Conservation (phyloP, 2,113 vertebrate genomes). For the Brachirus orientalis region DNA sequence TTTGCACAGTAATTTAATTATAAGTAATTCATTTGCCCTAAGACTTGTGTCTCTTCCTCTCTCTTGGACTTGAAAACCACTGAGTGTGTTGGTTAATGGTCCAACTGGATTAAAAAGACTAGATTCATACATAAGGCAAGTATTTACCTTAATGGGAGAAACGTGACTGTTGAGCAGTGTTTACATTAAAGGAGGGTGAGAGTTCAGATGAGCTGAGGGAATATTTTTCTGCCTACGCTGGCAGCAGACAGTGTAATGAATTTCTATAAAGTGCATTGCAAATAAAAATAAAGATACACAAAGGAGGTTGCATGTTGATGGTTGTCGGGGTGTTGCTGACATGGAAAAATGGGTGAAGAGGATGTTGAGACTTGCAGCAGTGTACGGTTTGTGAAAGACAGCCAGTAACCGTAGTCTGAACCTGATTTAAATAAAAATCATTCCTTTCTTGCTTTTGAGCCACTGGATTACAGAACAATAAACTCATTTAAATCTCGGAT, state of each 20-base stretch:
- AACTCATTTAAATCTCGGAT: conserved; percentile 28
- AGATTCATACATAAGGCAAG: conserved; percentile 66
- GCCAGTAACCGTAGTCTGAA: conserved; percentile 7
- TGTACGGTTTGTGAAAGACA: conserved; percentile 55
- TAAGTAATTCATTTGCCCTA: conserved; percentile 36
- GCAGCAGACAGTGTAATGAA: conserved; percentile 77
- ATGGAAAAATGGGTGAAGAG: conserved; percentile 53
- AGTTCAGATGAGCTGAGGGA: conserved; percentile 71
- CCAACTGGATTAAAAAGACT: conserved; percentile 60
- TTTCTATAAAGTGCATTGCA: conserved; percentile 75
- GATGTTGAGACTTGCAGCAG: conserved; percentile 64
- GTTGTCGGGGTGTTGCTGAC: conserved; percentile 71
- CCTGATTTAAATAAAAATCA: conserved; percentile 1
- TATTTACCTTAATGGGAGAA: conserved; percentile 75
- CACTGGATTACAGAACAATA: conserved; percentile 16
- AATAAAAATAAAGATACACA: conserved; percentile 80
- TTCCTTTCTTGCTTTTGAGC: background rate
- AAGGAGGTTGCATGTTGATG: conserved; percentile 72
- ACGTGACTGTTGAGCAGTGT: conserved; percentile 70
- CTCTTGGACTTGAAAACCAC: conserved; percentile 28
- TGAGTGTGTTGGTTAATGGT: conserved; percentile 56
- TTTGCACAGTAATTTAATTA: conserved; percentile 8
- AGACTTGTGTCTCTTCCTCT: conserved; percentile 28
- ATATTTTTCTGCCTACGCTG: conserved; percentile 77
- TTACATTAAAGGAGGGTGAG: conserved; percentile 78